A percentile compares a stretch with the other conserved stretches of the same genome.
These are phyloP conservation scores for Heliconius ismenius DNA, from an alignment of 2,888 invertebrate genomes.

Conservation along the genomic window DNA sequence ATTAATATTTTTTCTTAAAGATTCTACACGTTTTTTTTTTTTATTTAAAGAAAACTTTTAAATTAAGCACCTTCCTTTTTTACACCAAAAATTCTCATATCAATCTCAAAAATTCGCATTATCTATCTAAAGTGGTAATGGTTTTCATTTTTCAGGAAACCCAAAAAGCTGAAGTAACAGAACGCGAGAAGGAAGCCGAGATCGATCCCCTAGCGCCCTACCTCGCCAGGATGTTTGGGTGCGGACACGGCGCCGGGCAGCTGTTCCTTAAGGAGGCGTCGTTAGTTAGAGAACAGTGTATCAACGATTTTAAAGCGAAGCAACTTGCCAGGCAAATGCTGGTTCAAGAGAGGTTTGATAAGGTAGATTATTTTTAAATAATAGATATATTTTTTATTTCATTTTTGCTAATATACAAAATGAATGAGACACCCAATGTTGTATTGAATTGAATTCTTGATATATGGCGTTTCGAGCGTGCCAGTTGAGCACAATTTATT, in stretches of 20 bases:
- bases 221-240: slow-evolving; percentile 81
- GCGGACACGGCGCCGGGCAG: slow-evolving; percentile 62
- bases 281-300: slow-evolving; percentile 81
- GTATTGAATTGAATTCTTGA: no score
- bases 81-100: no score
- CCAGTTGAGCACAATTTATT: no score
- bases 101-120: background rate
- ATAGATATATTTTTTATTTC: no score
- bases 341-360: slow-evolving; percentile 85
- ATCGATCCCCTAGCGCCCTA: slow-evolving; percentile 85
- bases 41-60: no score
- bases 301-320: slow-evolving; percentile 85
- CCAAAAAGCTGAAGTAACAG: slow-evolving; percentile 74
- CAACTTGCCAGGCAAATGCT: slow-evolving; percentile 84
- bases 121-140: no score
- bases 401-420: no score
- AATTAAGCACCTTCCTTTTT: no score
- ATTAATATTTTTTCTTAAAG: no score
- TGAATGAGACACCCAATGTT: no score
- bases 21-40: no score
- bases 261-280: slow-evolving; percentile 76
- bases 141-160: slow-evolving; percentile 63
- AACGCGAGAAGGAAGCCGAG: slow-evolving; percentile 83
- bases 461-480: no score
- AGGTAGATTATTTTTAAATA: slow-evolving; percentile 60